phyloP scores from a whole-genome alignment of 30 jellyfish, hydroid and myxozoan species.

The Hydractinia symbiolongicarpus region DNA sequence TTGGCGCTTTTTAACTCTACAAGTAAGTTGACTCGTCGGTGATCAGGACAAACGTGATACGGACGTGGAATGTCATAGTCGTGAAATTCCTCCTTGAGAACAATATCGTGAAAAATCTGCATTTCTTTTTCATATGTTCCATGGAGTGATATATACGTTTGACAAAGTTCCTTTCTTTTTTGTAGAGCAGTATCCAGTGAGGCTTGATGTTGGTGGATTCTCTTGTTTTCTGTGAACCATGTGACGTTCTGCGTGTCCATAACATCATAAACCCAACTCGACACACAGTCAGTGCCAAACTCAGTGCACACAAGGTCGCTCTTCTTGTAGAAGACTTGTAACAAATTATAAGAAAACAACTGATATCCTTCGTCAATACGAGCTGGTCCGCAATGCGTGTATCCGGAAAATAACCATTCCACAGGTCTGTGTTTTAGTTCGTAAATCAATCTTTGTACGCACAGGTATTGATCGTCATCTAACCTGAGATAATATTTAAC shows the following conservation, averaged over 20 bases:
- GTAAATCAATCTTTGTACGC: constrained; percentile 52
- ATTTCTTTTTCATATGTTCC: constrained; percentile 66
- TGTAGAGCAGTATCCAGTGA: constrained; percentile 32
- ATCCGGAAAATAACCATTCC: constrained; percentile 62
- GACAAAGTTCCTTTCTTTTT: constrained; percentile 54
- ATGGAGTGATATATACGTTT: constrained; percentile 56
- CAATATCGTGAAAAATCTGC: constrained; percentile 35
- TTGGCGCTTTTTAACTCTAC: background rate
- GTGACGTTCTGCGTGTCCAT: constrained; percentile 58
- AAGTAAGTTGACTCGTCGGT: background rate
- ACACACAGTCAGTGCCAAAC: constrained; percentile 67
- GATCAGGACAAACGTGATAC: constrained; percentile 2
- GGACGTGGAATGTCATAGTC: background rate
- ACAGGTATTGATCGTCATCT: constrained; percentile 71
- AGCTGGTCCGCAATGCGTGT: constrained; percentile 53
- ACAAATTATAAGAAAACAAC: constrained; percentile 50
- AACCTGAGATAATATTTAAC: constrained; percentile 50
- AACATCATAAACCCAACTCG: constrained; percentile 66
- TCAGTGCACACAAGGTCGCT: constrained; percentile 51
- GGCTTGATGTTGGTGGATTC: constrained; percentile 65
- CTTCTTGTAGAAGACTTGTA: constrained; percentile 42
- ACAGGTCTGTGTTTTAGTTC: constrained; percentile 55
- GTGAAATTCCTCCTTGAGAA: constrained; percentile 12
- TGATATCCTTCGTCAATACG: constrained; percentile 66
- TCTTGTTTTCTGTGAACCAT: constrained; percentile 65